Evolutionary conservation across 1,140 invertebrate species (phyloP).

Genomic region (Heterodera schachtii): DNA sequence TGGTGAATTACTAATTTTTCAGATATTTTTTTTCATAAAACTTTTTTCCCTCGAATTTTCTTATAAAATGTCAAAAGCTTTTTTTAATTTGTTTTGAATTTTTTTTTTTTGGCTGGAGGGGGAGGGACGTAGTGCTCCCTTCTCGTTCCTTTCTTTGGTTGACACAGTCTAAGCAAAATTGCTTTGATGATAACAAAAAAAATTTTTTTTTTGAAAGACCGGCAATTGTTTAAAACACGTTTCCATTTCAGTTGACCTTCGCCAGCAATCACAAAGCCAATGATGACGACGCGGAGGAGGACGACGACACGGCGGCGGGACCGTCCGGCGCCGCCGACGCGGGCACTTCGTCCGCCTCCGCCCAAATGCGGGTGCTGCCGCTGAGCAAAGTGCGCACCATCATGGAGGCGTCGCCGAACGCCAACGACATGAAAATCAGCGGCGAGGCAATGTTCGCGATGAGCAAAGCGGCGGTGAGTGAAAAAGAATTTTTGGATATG

Average conservation of each 20-base stretch:
- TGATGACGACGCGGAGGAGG: not conserved
- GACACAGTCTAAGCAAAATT: too few species aligned
- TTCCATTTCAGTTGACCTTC: not conserved
- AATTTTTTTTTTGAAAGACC: too few species aligned
- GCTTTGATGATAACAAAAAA: too few species aligned
- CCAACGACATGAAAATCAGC: conserved; percentile 5
- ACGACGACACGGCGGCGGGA: not conserved
- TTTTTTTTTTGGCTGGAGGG: too few species aligned
- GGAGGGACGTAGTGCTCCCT: too few species aligned
- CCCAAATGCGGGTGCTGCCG: conserved; percentile 14
- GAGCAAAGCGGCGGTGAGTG: conserved; percentile 36
- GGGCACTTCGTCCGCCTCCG: not conserved
- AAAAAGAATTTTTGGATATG: not conserved
- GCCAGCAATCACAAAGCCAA: not conserved
- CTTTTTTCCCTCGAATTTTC: too few species aligned
- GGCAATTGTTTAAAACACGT: too few species aligned
- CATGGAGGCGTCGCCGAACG: conserved; percentile 28
- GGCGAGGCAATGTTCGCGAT: conserved; percentile 36
- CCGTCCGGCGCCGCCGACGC: not conserved
- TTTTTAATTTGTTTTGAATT: too few species aligned
- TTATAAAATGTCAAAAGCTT: too few species aligned
- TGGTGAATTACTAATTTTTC: too few species aligned
- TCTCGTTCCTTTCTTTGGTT: too few species aligned
- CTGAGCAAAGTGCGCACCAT: conserved; percentile 27
- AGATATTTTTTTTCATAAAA: too few species aligned